Evolutionary conservation across 2,888 invertebrate species (phyloP), one percentile per base, ranked within the genome.

Genomic region (Melieria crassipennis): DNA sequence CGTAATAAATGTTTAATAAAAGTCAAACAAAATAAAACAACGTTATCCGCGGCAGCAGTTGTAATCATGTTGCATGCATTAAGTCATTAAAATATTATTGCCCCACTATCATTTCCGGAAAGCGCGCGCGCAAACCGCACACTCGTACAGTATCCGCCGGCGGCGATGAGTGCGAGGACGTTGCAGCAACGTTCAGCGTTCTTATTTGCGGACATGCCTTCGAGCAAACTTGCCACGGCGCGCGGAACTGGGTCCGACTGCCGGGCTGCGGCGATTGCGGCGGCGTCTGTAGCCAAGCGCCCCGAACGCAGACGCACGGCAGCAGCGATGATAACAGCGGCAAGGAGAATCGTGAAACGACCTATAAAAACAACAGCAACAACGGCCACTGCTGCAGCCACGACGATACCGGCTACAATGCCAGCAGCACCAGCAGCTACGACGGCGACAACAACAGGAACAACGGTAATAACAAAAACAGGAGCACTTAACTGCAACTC

Each of bases 81-180:
- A 73, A 73, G 65, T 73, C 71, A 69, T 73, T 73, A 73, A 71
- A 69, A 72, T 65, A 70, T 74, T 74, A 74, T 69, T 67, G 67
- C 67, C 56, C 71, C 66, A 67, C 60, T 68, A 61, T 69, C 65
- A 69, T 30, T 30, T 3, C 30, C 62, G 63, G 58, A 58, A 62
- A 65, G 65, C n/a, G 57, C 56, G 30, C 56, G 43, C 48, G 52
- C 42, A 50, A 48, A 47, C 46, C 30, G 47, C 30, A 48, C 7
- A 48, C 7, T 45, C n/a, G 16, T 47, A 9, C 5, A 43, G 43
- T 64, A 52, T 52, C 13, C 16, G 55, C 46, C 9, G 9, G 50
- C 68, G 62, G 45, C 52, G 62, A 61, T 52, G 52, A 65, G 43
- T 52, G 45, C 42, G 55, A 60, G 46, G 13, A 30, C 30, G 30